Evolutionary conservation across 2,888 invertebrate species (phyloP), one percentile per base, ranked within the genome.

Genomic region (Stenolophus ochropezus): DNA sequence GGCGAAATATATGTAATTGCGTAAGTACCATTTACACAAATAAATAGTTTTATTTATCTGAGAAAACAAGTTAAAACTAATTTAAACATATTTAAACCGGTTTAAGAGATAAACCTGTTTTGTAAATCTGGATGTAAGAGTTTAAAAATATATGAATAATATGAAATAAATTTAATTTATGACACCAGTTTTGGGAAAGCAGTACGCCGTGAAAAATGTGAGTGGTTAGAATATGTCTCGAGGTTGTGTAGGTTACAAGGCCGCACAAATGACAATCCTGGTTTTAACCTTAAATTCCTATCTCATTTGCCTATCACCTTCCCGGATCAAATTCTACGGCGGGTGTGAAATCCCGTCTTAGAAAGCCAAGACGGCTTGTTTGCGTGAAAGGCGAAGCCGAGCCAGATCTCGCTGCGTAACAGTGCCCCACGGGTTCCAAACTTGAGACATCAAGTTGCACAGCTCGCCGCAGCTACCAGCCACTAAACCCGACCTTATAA

Each of bases 361-460:
- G 5, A 14, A 61, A 61, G 61, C 23, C 61, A n/a, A 11, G 23
- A 53, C 3, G 23, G 61, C n/a, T 61, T 61, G 61, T 61, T 61
- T 61, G n/a, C 61, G 23, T 1, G 16, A 2, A n/a, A 18, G n/a
- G 47, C 20, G 27, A 14, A 25, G 77, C n/a, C 65, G 65, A 23
- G 18, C 16, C 49, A 61, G 47, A 58, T 49, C 78, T 49, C 69
- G 18, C 65, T 78, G 79, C 79, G 79, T 79, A 79, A 71, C 79
- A 71, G 49, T 69, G 71, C 79, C 79, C 79, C 56, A 53, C 79
- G 79, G 79, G 79, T 49, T 79, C 69, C 79, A 79, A 79, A 79
- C 79, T 79, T 79, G 79, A 51, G 79, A 79, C 79, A 79, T 79
- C 71, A 79, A 79, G 20, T 79, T 79, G 53, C 79, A 69, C 25